Base-by-base conservation (phyloP, 1,140 invertebrate species). In the Heliconius nattereri region DNA sequence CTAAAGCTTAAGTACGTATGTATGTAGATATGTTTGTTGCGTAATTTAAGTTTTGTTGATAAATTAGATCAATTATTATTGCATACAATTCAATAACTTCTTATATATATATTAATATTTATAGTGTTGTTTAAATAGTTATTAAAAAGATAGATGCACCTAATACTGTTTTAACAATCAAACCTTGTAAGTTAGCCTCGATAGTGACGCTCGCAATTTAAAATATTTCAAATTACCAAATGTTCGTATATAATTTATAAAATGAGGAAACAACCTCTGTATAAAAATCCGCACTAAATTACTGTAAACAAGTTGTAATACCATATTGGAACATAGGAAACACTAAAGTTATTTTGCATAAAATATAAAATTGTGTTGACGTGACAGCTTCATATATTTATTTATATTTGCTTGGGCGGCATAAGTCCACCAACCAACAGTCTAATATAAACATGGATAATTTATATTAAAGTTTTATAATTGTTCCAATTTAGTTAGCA, bases 251-350 rank as follows among this genome's bases (percentile, higher is more conserved):
- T n/a, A 72, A 37, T 37, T 40, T 72, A 40, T 40, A 66, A 66
- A 72, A 72, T 7, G 16, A 72, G 71, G 71, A 72, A 72, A 72
- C 71, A 72, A 72, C 71, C 16, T 23, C 11, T 20, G 19, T 35
- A 72, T 72, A 72, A 37, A 72, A 72, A 37, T 72, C 71, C 9
- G 37, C 37, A 72, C 71, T n/a, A 72, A 37, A 40, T 37, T n/a
- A 72, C 37, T 72, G 71, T 72, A 72, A 72, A 72, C 71, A 72
- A 66, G 60, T 66, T 72, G 71, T 40, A 72, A n/a, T 72, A 72
- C 71, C 71, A 72, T 72, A 72, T 72, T 72, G 19, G 71, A 37
- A 72, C 19, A 37, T 72, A 72, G 71, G 71, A 72, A 72, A 72
- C 32, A 35, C 71, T 37, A n/a, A 72, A 72, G 7, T 72, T 37